Evolutionary conservation across 2,113 vertebrate species (phyloP), one percentile per base, ranked within the genome.

Genomic region (Nanorana parkeri): DNA sequence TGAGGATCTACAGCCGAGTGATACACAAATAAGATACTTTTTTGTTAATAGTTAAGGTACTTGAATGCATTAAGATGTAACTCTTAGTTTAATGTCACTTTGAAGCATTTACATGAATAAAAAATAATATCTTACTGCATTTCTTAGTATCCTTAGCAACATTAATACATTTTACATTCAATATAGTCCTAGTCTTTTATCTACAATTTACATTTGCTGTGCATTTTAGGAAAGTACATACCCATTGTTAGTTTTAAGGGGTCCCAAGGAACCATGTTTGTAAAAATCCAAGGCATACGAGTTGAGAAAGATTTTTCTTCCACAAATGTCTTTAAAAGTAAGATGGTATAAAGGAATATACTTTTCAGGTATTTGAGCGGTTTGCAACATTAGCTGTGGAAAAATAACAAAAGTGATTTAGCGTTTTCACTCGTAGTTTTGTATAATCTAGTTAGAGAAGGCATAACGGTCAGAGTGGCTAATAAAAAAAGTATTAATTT

Each of bases 221-320:
- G 3, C 5, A 2, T 11, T n/a, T 17, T 5, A 47, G 11, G 3
- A 3, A 56, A n/a, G 2, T 29, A 66, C 80, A 17, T 86, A 86
- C 85, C 84, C 51, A 66, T 86, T 86, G 36, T 87, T 81, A 19
- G 28, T 19, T 23, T 15, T 21, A 63, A 86, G 51, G 66, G 74
- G 84, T 11, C 11, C 36, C 29, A 86, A 17, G 60, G 80, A 86
- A 5, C 85, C 81, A 68, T 87, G 86, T 68, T 81, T 87, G 65
- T 77, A 87, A 71, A 86, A 87, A 74, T 87, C 85, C 28, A 87
- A 71, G 16, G 24, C 68, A 77, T 86, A 87, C 0, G 86, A 69
- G 32, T 86, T 87, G 23, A 87, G 81, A 20, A 63, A 80, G 71
- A 81, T 65, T 77, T 20, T 80, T 84, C 85, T 81, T 36, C 83